A percentile compares a stretch with the other conserved stretches of the same genome.
These are phyloP conservation scores for Parnassius smintheus DNA, from an alignment of 2,888 invertebrate genomes.

Conservation along the genomic window DNA sequence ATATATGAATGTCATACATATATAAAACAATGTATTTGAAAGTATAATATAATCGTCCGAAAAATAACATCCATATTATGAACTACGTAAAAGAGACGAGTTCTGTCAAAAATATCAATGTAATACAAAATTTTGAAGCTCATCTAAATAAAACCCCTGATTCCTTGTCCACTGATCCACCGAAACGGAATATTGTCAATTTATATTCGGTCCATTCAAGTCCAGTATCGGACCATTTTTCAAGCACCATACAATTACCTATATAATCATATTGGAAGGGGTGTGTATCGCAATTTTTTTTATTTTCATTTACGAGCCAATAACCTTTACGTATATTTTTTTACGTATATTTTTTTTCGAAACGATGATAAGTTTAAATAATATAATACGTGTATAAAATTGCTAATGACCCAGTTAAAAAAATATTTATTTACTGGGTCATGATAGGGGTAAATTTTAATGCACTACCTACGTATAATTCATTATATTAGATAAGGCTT, in stretches of 20 bases:
- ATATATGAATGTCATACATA: no score
- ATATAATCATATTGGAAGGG: conserved; percentile 68
- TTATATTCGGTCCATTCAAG: conserved; percentile 71
- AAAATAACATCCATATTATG: not conserved
- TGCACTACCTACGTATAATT: no score
- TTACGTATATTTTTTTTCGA: no score
- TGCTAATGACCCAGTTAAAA: no score
- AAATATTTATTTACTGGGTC: not conserved
- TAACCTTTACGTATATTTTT: not conserved
- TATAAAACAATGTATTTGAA: no score
- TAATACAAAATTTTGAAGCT: conserved; percentile 56
- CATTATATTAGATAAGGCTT: no score
- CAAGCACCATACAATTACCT: conserved; percentile 66
- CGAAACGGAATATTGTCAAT: conserved; percentile 60
- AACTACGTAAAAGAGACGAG: conserved; percentile 25
- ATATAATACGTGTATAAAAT: no score
- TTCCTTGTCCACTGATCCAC: conserved; percentile 53
- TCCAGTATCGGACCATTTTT: conserved; percentile 61
- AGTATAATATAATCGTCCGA: not conserved
- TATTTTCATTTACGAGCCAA: conserved; percentile 31
- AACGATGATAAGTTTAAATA: no score
- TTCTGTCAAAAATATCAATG: conserved; percentile 38
- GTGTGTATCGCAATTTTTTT: conserved; percentile 45
- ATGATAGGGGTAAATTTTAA: no score
- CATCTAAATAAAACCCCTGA: conserved; percentile 56